Evolutionary conservation across 2,888 invertebrate species (phyloP), one percentile per base, ranked within the genome.

Genomic region (Catocala fraxini): DNA sequence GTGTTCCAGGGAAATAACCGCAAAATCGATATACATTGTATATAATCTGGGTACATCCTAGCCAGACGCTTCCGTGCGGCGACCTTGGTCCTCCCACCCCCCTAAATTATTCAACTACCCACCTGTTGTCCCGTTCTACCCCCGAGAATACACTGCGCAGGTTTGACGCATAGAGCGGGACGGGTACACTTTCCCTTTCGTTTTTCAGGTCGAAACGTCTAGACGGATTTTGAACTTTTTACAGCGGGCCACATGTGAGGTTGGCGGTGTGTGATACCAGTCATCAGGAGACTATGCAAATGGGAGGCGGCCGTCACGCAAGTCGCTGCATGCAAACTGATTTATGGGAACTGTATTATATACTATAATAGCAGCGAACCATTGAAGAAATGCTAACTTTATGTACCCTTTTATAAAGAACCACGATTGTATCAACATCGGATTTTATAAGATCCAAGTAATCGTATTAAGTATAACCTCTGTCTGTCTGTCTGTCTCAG

Each of bases 171-270:
- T 79, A 88, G 87, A 90, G 82, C 65, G 85, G 81, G 90, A 89
- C 70, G 77, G 80, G 61, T 47, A 57, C 56, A 70, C 67, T 81
- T 77, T 84, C 88, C 83, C 84, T 90, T 88, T 88, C 90, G 77
- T 78, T 79, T 78, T 77, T 77, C 85, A 88, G 93, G 92, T 93
- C 93, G 93, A 93, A 92, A 79, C 85, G 93, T 94, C 93, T 94
- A 93, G 93, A 94, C 93, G 86, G 84, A 84, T 80, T 85, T 85
- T 92, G 93, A 93, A 92, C 93, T 92, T 89, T 92, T 91, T 89
- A 92, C 82, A 82, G 88, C 80, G 76, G 70, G 79, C 75, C 85
- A 84, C 81, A 82, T 87, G 84, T 85, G 82, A 62, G 35, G 51
- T 64, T 69, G 67, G 65, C 71, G 66, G 65, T 64, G 73, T 69